Evolutionary conservation across 1,140 invertebrate genomes (phyloP).

Genomic region (Oedothorax gibbosus): DNA sequence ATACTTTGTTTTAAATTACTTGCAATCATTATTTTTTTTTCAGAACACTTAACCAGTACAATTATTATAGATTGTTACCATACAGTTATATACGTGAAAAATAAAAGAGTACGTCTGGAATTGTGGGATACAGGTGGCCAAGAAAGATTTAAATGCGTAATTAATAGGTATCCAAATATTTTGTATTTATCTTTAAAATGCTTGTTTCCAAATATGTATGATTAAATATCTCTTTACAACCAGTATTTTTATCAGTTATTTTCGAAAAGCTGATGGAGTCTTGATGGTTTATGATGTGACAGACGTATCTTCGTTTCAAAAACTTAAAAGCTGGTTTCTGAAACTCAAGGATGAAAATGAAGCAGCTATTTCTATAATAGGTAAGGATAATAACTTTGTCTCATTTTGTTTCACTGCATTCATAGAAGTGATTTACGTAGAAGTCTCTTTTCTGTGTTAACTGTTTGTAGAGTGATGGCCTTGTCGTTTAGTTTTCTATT

Average conservation of each 20-base stretch:
- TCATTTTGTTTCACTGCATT: neutral
- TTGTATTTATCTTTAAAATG: neutral
- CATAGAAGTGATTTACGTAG: neutral
- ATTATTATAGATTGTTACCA: neutral
- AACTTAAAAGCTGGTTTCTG: conserved; percentile 75
- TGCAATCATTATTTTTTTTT: neutral
- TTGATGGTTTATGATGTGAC: conserved; percentile 78
- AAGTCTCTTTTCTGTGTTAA: neutral
- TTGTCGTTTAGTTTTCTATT: too few relatives aligned
- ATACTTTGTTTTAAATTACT: neutral
- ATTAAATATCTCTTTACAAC: neutral
- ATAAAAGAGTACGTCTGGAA: conserved; percentile 6
- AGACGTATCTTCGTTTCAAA: conserved; percentile 74
- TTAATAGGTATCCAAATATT: neutral
- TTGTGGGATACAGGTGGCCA: conserved; percentile 45
- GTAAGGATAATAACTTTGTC: neutral
- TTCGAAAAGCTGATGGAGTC: conserved; percentile 78
- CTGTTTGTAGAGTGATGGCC: neutral
- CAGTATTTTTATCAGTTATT: conserved; percentile 71
- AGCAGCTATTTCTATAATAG: conserved; percentile 15
- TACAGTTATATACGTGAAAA: neutral
- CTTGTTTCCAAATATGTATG: neutral
- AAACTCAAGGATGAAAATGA: conserved; percentile 8
- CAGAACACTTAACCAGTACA: conserved; percentile 5
- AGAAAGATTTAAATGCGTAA: neutral